Evolutionary conservation across 2,888 invertebrate species (phyloP).

Genomic region (Scelioninae gen. 1): DNA sequence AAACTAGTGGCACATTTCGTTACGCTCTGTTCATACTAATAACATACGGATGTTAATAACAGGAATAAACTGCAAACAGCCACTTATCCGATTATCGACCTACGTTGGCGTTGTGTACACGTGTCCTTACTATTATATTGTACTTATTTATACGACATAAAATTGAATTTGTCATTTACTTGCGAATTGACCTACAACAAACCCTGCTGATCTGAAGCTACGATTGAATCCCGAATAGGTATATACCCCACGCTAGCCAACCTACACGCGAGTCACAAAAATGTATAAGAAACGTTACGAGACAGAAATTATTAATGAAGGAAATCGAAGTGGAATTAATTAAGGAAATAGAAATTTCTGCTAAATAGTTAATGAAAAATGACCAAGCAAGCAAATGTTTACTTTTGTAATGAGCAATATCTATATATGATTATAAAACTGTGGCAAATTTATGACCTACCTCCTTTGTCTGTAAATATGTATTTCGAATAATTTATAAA

Average conservation of each 20-base stretch:
- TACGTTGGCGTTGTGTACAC: conserved; percentile 16
- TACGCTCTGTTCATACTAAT: conserved; percentile 40
- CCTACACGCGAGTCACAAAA: conserved; percentile 38
- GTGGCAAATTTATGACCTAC: conserved; percentile 6
- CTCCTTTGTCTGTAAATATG: not conserved
- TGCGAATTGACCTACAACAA: conserved; percentile 29
- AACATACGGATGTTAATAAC: conserved; percentile 45
- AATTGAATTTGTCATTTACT: conserved; percentile 49
- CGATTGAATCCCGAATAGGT: conserved; percentile 33
- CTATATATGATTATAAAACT: conserved; percentile 5
- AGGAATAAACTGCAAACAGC: conserved; percentile 44
- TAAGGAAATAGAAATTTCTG: conserved; percentile 28
- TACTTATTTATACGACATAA: conserved; percentile 25
- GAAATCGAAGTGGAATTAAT: conserved; percentile 42
- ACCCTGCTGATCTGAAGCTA: conserved; percentile 25
- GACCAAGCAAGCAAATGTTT: not conserved
- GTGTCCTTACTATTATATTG: conserved; percentile 25
- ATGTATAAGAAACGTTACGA: conserved; percentile 14
- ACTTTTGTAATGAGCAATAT: not conserved
- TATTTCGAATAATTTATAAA: conserved; percentile 20
- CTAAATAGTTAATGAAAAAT: conserved; percentile 34
- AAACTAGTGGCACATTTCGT: conserved; percentile 44
- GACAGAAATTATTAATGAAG: conserved; percentile 34
- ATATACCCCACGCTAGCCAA: conserved; percentile 36
- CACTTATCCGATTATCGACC: conserved; percentile 56